A percentile compares a stretch with the other conserved stretches of the same genome.
These are phyloP conservation scores for Solenopsis invicta DNA, from an alignment of 1,140 invertebrate species.

Conservation along the genomic window DNA sequence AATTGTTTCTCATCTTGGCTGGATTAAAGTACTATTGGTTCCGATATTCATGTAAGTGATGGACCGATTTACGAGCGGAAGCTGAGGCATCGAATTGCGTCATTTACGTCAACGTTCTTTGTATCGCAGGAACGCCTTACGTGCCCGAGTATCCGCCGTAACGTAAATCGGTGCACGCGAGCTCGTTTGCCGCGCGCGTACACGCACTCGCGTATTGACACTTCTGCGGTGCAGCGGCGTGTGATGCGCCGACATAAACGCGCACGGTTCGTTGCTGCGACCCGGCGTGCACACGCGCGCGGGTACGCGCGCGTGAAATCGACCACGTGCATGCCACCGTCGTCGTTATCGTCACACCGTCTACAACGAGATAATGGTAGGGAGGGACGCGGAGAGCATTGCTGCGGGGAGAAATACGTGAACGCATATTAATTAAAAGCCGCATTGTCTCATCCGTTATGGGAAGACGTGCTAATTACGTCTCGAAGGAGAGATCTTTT, in stretches of 20 bases:
- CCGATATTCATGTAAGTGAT: background rate
- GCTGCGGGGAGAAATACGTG: slow-evolving; percentile 47
- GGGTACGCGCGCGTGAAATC: slow-evolving; percentile 44
- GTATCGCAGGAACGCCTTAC: slow-evolving; percentile 56
- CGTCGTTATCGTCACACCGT: background rate
- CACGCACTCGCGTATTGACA: slow-evolving; percentile 66
- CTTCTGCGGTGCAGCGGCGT: slow-evolving; percentile 60
- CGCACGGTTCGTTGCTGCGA: slow-evolving; percentile 58
- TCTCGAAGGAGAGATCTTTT: slow-evolving; percentile 80
- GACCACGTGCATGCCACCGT: slow-evolving; percentile 44
- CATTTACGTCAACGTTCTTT: slow-evolving; percentile 46
- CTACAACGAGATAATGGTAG: background rate
- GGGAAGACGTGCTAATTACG: slow-evolving; percentile 85
- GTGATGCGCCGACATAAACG: slow-evolving; percentile 58
- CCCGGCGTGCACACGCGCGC: background rate
- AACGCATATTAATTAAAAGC: slow-evolving; percentile 83
- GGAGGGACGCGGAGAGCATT: slow-evolving; percentile 2
- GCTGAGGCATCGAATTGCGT: slow-evolving; percentile 40
- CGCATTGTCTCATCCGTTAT: slow-evolving; percentile 77
- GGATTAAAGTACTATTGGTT: background rate
- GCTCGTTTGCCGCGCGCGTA: slow-evolving; percentile 8
- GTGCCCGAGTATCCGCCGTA: slow-evolving; percentile 54
- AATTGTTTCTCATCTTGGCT: background rate
- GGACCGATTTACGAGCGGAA: slow-evolving; percentile 32
- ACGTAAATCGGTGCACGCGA: slow-evolving; percentile 55